Evolutionary conservation across 2,888 invertebrate genomes (phyloP), one percentile per base, ranked within the genome.

Genomic region (Drosophila buzzatii): DNA sequence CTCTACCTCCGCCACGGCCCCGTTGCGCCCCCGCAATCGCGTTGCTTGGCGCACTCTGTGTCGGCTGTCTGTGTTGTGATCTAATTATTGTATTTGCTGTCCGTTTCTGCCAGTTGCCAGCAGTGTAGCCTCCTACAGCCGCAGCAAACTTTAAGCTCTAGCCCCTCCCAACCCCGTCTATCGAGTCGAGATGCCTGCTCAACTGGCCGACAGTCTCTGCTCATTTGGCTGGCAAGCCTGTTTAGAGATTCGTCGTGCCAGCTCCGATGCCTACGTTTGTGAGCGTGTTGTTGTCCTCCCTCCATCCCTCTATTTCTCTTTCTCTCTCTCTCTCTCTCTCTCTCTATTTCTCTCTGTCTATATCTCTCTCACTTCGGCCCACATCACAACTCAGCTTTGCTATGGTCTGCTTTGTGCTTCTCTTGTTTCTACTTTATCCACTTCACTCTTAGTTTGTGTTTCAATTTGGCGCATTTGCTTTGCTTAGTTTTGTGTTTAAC

Each of bases 61-160:
- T 82, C 74, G 67, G 76, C 76, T 81, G 73, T 86, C 76, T 81
- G 76, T 76, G 57, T 74, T 86, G 89, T 89, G 84, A 85, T 85
- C 84, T 85, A 85, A 85, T 85, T 85, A 85, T 89, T 84, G 84
- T 81, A 89, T 84, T 84, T 84, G 84, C 84, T 89, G 89, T 84
- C 89, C 79, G 86, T 81, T 78, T 76, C 69, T 74, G 65, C 75
- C 75, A 68, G 79, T 68, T 67, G 60, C 66, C 63, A 69, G 60
- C 61, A 47, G 47, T 63, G 81, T 71, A 74, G 89, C 74, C 85
- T 82, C 82, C 82, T 84, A 78, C 64, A 57, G 74, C 55, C 47
- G 47, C 49, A 52, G 59, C 49, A 20, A 31, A 70, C 53, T 53
- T 42, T 14, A 10, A 31, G 41, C 55, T 49, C 37, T 8, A 42